These are phyloP conservation scores for Empis livida DNA, from an alignment of 2,888 invertebrate species.

Conservation along the genomic window DNA sequence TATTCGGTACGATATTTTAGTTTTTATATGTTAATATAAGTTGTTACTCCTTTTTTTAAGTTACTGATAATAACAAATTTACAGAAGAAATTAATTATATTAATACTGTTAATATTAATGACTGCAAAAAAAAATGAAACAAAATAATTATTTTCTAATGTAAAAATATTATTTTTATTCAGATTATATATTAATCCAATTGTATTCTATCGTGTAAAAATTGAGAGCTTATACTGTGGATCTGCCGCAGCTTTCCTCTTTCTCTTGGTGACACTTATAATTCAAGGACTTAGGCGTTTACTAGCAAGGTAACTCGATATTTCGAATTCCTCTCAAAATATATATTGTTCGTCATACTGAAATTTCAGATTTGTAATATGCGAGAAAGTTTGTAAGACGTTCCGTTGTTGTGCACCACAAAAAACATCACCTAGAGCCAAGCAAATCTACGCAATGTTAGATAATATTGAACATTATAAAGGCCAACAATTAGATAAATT, in stretches of 20 bases:
- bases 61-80: no score
- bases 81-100: not conserved
- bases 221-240: constrained; percentile 73
- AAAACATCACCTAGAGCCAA: constrained; percentile 63
- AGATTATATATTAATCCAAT: constrained; percentile 73
- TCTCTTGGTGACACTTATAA: constrained; percentile 62
- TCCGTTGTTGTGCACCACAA: constrained; percentile 62
- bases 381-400: constrained; percentile 43
- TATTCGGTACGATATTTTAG: constrained; percentile 38
- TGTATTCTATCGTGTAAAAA: constrained; percentile 69
- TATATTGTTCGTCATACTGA: no score
- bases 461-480: constrained; percentile 82
- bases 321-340: no score
- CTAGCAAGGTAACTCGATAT: constrained; percentile 48
- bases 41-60: no score
- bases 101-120: no score
- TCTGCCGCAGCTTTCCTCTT: constrained; percentile 66
- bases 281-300: constrained; percentile 60
- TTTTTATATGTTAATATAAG: no score
- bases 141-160: no score
- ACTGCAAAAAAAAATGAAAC: no score
- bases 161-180: not conserved
- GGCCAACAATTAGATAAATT: constrained; percentile 76
- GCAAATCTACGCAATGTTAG: constrained; percentile 77
- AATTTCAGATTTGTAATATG: constrained; percentile 49